Conservation (phyloP, 1,140 invertebrate species). For the Armadillidium nasatum region DNA sequence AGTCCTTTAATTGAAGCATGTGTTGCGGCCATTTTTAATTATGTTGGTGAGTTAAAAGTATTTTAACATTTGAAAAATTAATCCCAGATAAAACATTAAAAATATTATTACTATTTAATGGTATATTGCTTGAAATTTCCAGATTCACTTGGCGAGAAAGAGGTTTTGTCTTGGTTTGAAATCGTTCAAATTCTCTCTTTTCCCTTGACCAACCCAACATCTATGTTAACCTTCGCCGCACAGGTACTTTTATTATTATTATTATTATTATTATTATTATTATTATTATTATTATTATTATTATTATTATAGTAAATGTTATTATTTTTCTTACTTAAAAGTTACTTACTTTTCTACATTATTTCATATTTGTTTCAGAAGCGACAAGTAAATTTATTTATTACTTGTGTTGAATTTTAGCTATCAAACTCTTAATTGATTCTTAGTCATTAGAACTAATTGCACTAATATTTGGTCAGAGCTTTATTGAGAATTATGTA, state of each 20-base stretch:
- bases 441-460: too few relatives aligned
- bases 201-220: conserved; percentile 32
- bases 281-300: background rate
- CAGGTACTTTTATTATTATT: conserved; percentile 21
- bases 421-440: too few relatives aligned
- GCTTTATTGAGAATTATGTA: too few relatives aligned
- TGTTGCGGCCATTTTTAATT: conserved; percentile 25
- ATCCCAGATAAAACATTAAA: too few relatives aligned
- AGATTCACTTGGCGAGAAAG: conserved; percentile 34
- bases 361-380: too few relatives aligned
- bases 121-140: conserved; percentile 9
- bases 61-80: too few relatives aligned
- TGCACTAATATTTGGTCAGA: too few relatives aligned
- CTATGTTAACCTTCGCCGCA: conserved; percentile 31
- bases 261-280: background rate
- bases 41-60: conserved; percentile 27
- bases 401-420: too few relatives aligned
- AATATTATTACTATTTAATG: too few relatives aligned
- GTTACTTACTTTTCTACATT: too few relatives aligned
- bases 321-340: too few relatives aligned
- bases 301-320: background rate
- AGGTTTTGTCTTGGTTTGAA: conserved; percentile 26
- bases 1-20: conserved; percentile 32
- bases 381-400: too few relatives aligned
- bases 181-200: conserved; percentile 27